Conservation (phyloP, 2,888 invertebrate species). For the Oeneis ivallda region DNA sequence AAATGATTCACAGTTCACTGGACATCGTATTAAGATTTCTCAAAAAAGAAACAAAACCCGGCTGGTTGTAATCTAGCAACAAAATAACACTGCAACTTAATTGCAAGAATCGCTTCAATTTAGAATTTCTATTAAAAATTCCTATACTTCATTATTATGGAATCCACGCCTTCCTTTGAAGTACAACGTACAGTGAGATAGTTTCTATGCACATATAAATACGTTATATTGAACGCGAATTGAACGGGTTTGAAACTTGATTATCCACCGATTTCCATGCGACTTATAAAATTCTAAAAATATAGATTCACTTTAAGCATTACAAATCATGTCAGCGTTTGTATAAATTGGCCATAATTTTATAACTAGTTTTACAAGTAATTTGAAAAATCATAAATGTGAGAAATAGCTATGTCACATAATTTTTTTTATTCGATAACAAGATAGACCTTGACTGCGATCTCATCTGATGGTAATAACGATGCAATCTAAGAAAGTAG, state of each 20-base stretch:
- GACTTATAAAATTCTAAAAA: not conserved
- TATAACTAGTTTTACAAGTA: not conserved
- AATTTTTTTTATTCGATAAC: too few species aligned
- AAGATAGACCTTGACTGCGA: too few species aligned
- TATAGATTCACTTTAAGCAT: not conserved
- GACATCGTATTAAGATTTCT: constrained; percentile 5
- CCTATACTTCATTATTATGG: constrained; percentile 36
- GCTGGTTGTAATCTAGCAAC: constrained; percentile 28
- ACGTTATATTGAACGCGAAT: not conserved
- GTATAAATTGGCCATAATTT: constrained; percentile 1
- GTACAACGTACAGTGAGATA: constrained; percentile 28
- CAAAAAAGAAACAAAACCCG: constrained; percentile 7
- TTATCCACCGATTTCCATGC: not conserved
- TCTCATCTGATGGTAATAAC: too few species aligned
- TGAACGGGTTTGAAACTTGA: not conserved
- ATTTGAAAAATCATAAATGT: too few species aligned
- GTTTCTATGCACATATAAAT: not conserved
- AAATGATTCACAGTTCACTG: not conserved
- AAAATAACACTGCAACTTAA: constrained; percentile 28
- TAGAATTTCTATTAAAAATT: constrained; percentile 38
- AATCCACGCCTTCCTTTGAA: constrained; percentile 40
- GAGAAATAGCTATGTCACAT: too few species aligned
- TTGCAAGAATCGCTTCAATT: constrained; percentile 35
- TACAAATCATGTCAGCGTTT: not conserved
- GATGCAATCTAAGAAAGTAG: too few species aligned